Evolutionary conservation across 2,113 vertebrate genomes (phyloP), one percentile per base, ranked within the genome.

Genomic region (Amblyornis subalaris): DNA sequence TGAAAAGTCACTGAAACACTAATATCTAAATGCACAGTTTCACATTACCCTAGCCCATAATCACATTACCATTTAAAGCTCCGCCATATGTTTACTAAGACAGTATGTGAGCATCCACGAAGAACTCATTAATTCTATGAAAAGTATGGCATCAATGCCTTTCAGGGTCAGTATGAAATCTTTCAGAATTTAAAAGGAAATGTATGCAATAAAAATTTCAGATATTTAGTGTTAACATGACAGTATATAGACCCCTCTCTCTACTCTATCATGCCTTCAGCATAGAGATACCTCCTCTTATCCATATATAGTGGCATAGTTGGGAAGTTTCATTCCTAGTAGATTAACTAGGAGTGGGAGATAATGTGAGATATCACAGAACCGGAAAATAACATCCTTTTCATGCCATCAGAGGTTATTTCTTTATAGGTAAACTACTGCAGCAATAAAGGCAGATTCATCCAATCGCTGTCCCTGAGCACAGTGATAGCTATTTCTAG

Each of bases 261-360:
- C 36, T 47, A 64, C 64, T 64, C 73, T 23, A 17, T 64, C 80
- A 21, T 53, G 81, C 60, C 79, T 78, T 80, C 71, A 57, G 71
- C 78, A 82, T 67, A 88, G 75, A 89, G n/a, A 86, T 38, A 85
- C 33, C 65, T 79, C 65, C 78, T 86, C 77, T 93, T 81, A 82
- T 35, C 91, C 94, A 93, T 94, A 97, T 94, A 96, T 83, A 97
- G 95, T 35, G 87, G 40, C 81, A 91, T 86, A 82, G 77, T 94
- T 80, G 40, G 61, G 77, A 95, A 94, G 84, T 86, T 96, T 84
- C 94, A 91, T 94, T 96, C 92, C 94, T 88, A 50, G n/a, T 21
- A 85, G 92, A 96, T 94, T 93, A 95, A 65, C 58, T 33, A 76
- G 58, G 47, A 95, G 81, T 54, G 57, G 53, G 62, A 96, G 93